Conservation (phyloP, 2,888 invertebrate genomes). For the Branchellion lobata region DNA sequence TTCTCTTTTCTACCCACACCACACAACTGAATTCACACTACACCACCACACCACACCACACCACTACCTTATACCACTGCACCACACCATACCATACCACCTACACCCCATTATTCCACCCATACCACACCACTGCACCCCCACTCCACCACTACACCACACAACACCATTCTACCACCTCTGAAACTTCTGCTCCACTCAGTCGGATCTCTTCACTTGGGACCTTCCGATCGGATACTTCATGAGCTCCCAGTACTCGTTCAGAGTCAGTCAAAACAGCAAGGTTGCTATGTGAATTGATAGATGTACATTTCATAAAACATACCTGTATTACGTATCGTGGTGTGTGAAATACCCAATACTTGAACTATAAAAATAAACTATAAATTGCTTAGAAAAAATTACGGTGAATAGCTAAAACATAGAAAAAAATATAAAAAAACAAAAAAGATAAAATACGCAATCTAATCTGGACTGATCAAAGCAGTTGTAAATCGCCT, state of each 20-base stretch:
- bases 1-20: too few relatives aligned
- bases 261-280: constrained; percentile 46
- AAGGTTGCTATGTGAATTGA: background rate
- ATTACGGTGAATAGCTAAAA: background rate
- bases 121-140: too few relatives aligned
- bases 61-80: too few relatives aligned
- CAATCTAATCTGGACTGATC: too few relatives aligned
- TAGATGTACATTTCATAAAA: background rate
- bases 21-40: too few relatives aligned
- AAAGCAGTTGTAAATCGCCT: too few relatives aligned
- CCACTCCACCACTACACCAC: too few relatives aligned
- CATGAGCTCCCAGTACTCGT: constrained; percentile 47
- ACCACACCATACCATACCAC: too few relatives aligned
- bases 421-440: background rate
- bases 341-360: background rate
- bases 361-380: background rate
- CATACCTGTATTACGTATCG: background rate
- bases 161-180: too few relatives aligned
- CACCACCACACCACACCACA: too few relatives aligned
- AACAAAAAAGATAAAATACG: too few relatives aligned
- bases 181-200: background rate
- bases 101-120: too few relatives aligned
- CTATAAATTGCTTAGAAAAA: background rate
- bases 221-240: constrained; percentile 51
- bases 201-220: constrained; percentile 44